These are phyloP conservation scores for Urosaurus nigricauda DNA, from an alignment of 2,797 vertebrate genomes.

Conservation along the genomic window DNA sequence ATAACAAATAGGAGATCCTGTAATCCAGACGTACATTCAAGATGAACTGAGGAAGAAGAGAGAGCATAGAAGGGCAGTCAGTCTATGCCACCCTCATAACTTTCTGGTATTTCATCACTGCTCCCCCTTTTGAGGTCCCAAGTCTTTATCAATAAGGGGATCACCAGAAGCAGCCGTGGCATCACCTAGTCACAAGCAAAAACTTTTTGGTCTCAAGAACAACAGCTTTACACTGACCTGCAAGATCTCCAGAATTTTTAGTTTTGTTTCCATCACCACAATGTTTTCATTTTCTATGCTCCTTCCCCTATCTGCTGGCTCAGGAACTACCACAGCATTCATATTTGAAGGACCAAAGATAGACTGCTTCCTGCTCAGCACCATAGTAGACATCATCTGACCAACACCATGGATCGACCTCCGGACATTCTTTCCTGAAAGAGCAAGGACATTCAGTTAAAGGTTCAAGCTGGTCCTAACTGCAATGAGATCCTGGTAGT, in stretches of 20 bases:
- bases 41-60: conserved; percentile 79
- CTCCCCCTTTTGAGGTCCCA: background rate
- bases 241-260: conserved; percentile 97
- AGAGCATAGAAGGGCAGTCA: conserved; percentile 37
- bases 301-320: conserved; percentile 85
- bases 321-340: conserved; percentile 73
- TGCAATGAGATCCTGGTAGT: background rate
- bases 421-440: conserved; percentile 91
- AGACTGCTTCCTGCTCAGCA: conserved; percentile 93
- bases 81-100: accelerated
- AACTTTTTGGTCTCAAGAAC: background rate
- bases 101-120: background rate
- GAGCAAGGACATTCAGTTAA: conserved; percentile 26
- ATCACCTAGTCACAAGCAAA: background rate
- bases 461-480: conserved; percentile 15
- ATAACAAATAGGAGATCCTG: conserved; percentile 95
- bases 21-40: conserved; percentile 95
- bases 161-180: background rate
- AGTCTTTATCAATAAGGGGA: background rate
- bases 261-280: conserved; percentile 98
- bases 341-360: conserved; percentile 82
- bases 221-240: conserved; percentile 81
- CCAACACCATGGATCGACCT: conserved; percentile 96
- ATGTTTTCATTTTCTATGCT: conserved; percentile 91
- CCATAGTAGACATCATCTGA: conserved; percentile 99